Evolutionary conservation across 2,113 vertebrate genomes (phyloP).

Genomic region (Plotosus lineatus): DNA sequence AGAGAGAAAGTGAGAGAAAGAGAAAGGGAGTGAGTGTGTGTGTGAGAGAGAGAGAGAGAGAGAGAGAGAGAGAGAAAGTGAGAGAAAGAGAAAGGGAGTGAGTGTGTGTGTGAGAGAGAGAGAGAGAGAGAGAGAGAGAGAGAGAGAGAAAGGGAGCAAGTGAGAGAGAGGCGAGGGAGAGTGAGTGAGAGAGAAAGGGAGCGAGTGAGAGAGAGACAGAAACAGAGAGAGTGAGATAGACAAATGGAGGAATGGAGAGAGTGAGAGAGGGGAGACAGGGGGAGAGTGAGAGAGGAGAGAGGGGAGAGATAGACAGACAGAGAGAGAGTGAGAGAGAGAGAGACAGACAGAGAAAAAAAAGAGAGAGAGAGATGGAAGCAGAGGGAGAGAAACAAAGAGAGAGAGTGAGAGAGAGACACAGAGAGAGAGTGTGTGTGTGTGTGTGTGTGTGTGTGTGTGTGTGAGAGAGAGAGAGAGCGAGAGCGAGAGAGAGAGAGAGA

Average conservation of each 20-base stretch:
- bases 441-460: too few species aligned
- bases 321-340: too few species aligned
- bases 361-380: too few species aligned
- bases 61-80: background rate
- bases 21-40: background rate
- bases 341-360: too few species aligned
- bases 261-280: constrained; percentile 11
- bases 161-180: too few species aligned
- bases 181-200: background rate
- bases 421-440: background rate
- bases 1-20: background rate
- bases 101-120: too few species aligned
- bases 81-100: background rate
- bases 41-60: constrained; percentile 20
- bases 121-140: too few species aligned
- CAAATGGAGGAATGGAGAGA: background rate
- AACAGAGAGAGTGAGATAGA: too few species aligned
- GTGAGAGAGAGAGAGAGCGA: too few species aligned
- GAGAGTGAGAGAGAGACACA: constrained; percentile 21
- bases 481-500: background rate
- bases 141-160: background rate
- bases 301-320: background rate
- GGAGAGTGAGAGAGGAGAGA: background rate
- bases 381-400: background rate
- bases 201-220: too few species aligned